Conservation (phyloP, 2,888 invertebrate species). For the Falcaria lacertinaria region DNA sequence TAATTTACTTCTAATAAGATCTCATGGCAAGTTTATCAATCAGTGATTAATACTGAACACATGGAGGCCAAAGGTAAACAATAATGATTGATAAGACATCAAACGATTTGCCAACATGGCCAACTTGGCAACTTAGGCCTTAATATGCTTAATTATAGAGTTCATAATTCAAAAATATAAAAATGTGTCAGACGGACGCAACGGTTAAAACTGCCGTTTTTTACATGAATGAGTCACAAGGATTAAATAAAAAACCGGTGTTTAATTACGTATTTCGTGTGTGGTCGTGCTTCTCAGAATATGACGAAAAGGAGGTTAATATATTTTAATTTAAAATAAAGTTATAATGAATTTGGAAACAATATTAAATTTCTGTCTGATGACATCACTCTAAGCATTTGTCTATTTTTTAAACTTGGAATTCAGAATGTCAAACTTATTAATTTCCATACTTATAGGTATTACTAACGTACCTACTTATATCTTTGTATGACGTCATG, state of each 20-base stretch:
- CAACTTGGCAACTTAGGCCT: neutral
- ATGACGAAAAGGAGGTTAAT: conserved; percentile 15
- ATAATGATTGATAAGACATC: neutral
- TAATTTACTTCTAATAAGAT: neutral
- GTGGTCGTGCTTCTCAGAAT: conserved; percentile 15
- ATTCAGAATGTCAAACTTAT: too few species aligned
- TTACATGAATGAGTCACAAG: conserved; percentile 24
- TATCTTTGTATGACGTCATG: too few species aligned
- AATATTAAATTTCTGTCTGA: too few species aligned
- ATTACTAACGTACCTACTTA: too few species aligned
- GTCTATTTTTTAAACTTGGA: too few species aligned
- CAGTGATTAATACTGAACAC: neutral
- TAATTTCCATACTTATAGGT: too few species aligned
- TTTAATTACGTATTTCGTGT: conserved; percentile 10
- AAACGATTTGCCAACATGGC: neutral
- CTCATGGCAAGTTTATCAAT: neutral
- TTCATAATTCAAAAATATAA: conserved; percentile 15
- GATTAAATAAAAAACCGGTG: conserved; percentile 15
- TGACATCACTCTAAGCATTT: too few species aligned
- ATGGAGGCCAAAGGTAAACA: neutral
- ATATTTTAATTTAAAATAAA: neutral
- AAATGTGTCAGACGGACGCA: conserved; percentile 17
- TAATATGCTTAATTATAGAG: neutral
- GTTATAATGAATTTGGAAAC: too few species aligned
- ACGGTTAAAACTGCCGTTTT: conserved; percentile 22